These are phyloP conservation scores for Smittia sp. DNA, from an alignment of 2,888 invertebrate genomes.

Conservation along the genomic window DNA sequence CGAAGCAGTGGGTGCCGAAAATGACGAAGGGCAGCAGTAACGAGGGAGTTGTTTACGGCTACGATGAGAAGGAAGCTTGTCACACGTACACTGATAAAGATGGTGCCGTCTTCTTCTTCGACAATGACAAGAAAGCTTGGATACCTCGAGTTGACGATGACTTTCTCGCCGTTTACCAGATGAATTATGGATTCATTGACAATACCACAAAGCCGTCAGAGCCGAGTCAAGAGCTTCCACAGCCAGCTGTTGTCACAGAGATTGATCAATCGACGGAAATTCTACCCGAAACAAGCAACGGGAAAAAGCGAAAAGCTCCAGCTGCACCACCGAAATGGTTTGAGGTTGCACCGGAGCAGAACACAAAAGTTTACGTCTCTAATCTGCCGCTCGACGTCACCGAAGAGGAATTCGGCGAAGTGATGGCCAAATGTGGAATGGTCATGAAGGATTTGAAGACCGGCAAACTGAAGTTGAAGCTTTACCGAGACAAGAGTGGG, in stretches of 20 bases:
- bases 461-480: conserved; percentile 82
- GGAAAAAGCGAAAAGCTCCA: conserved; percentile 56
- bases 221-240: conserved; percentile 43
- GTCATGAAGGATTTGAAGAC: conserved; percentile 81
- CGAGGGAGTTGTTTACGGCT: conserved; percentile 59
- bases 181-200: conserved; percentile 86
- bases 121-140: conserved; percentile 87
- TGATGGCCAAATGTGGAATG: conserved; percentile 96
- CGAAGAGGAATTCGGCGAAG: conserved; percentile 82
- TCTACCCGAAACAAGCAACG: conserved; percentile 46
- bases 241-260: conserved; percentile 23
- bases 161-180: conserved; percentile 93
- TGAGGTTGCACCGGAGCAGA: conserved; percentile 80
- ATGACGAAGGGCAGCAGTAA: conserved; percentile 38
- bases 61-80: conserved; percentile 65
- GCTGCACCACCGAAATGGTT: conserved; percentile 76
- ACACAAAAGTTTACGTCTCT: conserved; percentile 94
- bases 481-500: conserved; percentile 79
- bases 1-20: conserved; percentile 59
- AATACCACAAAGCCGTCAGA: conserved; percentile 53
- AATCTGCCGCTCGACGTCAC: conserved; percentile 86
- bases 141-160: conserved; percentile 96
- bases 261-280: conserved; percentile 41
- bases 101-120: conserved; percentile 90
- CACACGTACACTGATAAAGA: conserved; percentile 81